Conservation (phyloP, 2,113 vertebrate species). For the Aegithalos caudatus region DNA sequence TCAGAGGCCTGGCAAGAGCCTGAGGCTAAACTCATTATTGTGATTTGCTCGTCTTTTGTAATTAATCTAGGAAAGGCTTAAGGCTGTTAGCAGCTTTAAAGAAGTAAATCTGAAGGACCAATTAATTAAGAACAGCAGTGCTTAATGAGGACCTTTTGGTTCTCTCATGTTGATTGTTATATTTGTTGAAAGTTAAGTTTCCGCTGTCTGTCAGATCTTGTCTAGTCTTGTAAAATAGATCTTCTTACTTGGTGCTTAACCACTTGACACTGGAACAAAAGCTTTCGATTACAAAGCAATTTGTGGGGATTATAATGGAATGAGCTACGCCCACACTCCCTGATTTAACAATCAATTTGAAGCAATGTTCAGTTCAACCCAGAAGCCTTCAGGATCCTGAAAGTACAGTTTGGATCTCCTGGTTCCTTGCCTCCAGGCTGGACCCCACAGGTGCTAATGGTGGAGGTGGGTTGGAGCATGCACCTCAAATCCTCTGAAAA, state of each 20-base stretch:
- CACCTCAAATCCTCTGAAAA: not conserved
- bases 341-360: constrained; percentile 69
- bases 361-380: constrained; percentile 14
- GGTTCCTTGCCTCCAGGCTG: not conserved
- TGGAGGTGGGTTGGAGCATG: not conserved
- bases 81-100: constrained; percentile 82
- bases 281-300: constrained; percentile 75
- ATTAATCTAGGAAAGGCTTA: constrained; percentile 86
- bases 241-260: constrained; percentile 69
- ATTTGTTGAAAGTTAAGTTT: constrained; percentile 69
- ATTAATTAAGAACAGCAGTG: constrained; percentile 87
- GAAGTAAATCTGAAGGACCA: constrained; percentile 85
- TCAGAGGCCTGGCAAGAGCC: constrained; percentile 76
- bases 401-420: not conserved
- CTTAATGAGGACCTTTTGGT: constrained; percentile 73
- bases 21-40: constrained; percentile 82
- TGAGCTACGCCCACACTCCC: constrained; percentile 54
- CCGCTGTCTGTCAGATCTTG: constrained; percentile 68
- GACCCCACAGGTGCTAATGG: not conserved
- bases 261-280: constrained; percentile 75
- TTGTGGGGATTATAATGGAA: constrained; percentile 70
- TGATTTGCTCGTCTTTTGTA: constrained; percentile 86
- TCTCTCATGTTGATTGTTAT: constrained; percentile 70
- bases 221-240: constrained; percentile 65
- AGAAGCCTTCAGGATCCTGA: constrained; percentile 5